Evolutionary conservation across 2,797 vertebrate species (phyloP).

Genomic region (Podargus strigoides): DNA sequence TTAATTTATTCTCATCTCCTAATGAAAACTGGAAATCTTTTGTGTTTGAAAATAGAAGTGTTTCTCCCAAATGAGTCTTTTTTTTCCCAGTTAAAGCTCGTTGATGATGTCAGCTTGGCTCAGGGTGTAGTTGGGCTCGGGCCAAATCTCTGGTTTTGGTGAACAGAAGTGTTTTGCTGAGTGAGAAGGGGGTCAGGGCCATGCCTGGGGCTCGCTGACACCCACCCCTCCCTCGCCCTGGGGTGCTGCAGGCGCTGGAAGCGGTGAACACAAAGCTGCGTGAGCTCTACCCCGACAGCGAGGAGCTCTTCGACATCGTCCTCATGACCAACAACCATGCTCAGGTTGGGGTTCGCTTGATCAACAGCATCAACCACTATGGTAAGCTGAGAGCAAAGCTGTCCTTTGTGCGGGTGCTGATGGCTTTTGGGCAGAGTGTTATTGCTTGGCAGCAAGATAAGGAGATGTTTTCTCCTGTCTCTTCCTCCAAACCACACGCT

Average conservation of each 20-base stretch:
- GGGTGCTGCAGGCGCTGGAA: constrained; percentile 85
- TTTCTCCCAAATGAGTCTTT: background rate
- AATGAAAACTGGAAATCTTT: background rate
- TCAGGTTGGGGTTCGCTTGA: constrained; percentile 92
- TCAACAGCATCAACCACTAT: constrained; percentile 98
- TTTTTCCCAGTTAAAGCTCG: background rate
- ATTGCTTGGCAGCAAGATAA: fast-evolving
- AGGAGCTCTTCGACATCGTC: constrained; percentile 94
- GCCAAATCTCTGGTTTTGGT: background rate
- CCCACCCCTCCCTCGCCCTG: background rate
- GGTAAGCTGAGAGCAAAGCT: constrained; percentile 75
- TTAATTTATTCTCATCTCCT: background rate
- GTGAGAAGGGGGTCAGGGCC: background rate
- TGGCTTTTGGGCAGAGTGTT: background rate
- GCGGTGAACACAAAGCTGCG: constrained; percentile 85
- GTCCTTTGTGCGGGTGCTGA: fast-evolving
- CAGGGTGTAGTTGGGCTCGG: fast-evolving
- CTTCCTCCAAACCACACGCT: background rate
- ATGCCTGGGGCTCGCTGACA: fast-evolving
- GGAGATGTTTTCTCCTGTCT: background rate
- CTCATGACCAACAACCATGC: constrained; percentile 98
- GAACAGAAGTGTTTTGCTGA: background rate
- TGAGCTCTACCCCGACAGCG: constrained; percentile 89
- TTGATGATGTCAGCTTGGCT: background rate
- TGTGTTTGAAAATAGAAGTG: background rate